Conservation (phyloP, 2,888 invertebrate genomes). For the Penaeus monodon region DNA sequence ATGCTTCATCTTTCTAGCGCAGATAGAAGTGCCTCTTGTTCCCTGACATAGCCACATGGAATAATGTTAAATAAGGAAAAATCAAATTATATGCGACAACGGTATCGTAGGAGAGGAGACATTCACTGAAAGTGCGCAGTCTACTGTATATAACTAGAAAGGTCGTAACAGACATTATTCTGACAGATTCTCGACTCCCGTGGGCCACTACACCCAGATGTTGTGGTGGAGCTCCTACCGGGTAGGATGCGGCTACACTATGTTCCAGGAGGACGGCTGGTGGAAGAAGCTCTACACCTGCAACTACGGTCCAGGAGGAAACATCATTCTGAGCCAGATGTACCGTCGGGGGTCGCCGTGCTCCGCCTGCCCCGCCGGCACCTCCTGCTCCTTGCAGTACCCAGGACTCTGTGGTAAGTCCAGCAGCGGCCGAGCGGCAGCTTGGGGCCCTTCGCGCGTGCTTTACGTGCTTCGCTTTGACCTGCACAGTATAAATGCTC, state of each 20-base stretch:
- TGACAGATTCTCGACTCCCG: constrained; percentile 62
- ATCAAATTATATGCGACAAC: background rate
- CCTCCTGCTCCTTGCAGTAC: constrained; percentile 67
- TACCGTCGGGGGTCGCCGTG: constrained; percentile 68
- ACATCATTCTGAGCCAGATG: constrained; percentile 67
- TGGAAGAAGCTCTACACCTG: constrained; percentile 87
- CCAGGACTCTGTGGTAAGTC: constrained; percentile 67
- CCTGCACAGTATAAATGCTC: no score
- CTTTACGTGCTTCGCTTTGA: no score
- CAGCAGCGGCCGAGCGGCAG: no score
- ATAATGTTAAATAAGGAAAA: background rate
- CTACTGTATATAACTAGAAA: background rate
- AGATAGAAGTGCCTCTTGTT: no score
- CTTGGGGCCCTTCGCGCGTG: no score
- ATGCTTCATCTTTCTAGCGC: no score
- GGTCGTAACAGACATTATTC: background rate
- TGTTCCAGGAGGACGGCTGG: constrained; percentile 80
- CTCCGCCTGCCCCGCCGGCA: constrained; percentile 68
- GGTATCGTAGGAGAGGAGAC: no score
- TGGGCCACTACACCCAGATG: constrained; percentile 76
- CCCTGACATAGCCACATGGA: no score
- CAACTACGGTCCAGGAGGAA: constrained; percentile 82
- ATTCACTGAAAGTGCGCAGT: background rate
- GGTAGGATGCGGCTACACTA: constrained; percentile 88
- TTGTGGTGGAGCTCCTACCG: constrained; percentile 89